Conservation (phyloP, 2,113 vertebrate species). For the Vireo altiloquus region DNA sequence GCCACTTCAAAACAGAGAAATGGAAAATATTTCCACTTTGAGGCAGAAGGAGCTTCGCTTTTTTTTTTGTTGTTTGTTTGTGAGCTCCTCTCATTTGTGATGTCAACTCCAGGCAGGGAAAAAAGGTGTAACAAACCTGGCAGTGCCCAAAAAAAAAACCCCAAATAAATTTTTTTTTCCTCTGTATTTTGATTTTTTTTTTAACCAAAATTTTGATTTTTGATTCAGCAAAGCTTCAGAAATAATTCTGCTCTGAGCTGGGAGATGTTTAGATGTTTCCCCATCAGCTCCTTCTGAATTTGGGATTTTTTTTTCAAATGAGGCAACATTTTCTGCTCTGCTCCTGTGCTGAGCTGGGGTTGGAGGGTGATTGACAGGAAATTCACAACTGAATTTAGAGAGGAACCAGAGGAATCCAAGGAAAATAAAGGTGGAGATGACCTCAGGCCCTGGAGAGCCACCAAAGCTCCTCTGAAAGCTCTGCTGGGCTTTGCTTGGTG, state of each 20-base stretch:
- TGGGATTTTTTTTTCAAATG: not conserved
- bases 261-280: not conserved
- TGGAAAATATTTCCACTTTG: slow-evolving; percentile 45
- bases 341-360: not conserved
- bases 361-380: not conserved
- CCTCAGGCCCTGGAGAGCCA: slow-evolving; percentile 49
- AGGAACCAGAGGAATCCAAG: not conserved
- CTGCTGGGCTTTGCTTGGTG: not conserved
- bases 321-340: not conserved
- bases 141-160: not conserved
- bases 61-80: slow-evolving; percentile 20
- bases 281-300: not conserved
- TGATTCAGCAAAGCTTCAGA: not conserved
- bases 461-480: no score
- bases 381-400: not conserved
- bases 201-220: no score
- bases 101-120: not conserved
- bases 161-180: not conserved
- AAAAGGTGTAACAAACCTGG: slow-evolving; percentile 13
- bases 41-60: not conserved
- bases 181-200: not conserved
- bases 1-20: slow-evolving; percentile 9
- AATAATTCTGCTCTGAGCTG: not conserved
- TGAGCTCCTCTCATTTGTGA: slow-evolving; percentile 1
- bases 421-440: slow-evolving; percentile 55